phyloP scores from a whole-genome alignment of 2,797 vertebrate genomes.

The Acropternis orthonyx region DNA sequence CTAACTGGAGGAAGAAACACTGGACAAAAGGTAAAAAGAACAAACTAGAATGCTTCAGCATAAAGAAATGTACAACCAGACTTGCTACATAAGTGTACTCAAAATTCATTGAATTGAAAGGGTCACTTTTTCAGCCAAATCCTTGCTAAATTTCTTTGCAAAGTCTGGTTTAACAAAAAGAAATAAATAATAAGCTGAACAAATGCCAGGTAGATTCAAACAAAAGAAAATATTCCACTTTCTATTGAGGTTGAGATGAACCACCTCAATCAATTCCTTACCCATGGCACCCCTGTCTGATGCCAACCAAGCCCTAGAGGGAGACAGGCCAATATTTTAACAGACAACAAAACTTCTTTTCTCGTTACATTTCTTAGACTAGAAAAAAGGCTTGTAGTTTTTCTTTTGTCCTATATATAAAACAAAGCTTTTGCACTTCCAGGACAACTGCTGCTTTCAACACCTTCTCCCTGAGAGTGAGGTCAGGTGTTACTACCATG shows the following conservation, averaged over 20 bases:
- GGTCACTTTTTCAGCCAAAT: background rate
- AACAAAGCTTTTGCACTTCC: background rate
- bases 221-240: background rate
- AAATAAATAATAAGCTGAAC: background rate
- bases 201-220: background rate
- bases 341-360: background rate
- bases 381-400: background rate
- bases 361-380: background rate
- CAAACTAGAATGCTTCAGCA: background rate
- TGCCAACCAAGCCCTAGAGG: background rate
- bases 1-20: background rate
- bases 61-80: background rate
- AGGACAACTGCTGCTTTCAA: background rate
- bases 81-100: background rate
- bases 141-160: background rate
- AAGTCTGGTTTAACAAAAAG: background rate
- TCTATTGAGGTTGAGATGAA: background rate
- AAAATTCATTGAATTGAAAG: background rate
- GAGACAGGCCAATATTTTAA: background rate
- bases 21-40: background rate
- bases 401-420: background rate
- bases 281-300: background rate
- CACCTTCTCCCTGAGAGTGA: background rate
- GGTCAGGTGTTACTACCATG: background rate
- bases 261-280: background rate